A percentile compares a stretch with the other conserved stretches of the same genome.
Conservation (phyloP, 2,113 vertebrate genomes). For the Brachypteracias leptosomus region DNA sequence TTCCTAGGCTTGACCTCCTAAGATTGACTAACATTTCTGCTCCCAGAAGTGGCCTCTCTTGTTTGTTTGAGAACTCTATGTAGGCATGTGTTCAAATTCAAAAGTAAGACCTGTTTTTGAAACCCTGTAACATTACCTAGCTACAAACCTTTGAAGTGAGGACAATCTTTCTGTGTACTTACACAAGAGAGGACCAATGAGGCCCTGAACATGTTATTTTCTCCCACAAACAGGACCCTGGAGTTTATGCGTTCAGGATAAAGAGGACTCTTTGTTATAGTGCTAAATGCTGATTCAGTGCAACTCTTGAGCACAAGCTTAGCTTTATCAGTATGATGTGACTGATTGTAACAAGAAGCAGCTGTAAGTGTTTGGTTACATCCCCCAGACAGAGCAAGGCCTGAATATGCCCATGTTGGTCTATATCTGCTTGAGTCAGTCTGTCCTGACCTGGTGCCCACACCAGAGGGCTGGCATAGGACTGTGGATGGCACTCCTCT, state of each 20-base stretch:
- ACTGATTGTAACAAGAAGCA: too few relatives aligned
- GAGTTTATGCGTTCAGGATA: accelerated
- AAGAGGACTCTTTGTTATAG: neutral
- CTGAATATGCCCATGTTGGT: accelerated
- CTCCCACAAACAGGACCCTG: accelerated
- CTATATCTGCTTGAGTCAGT: neutral
- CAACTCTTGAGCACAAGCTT: neutral
- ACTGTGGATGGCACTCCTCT: neutral
- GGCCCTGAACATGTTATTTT: neutral
- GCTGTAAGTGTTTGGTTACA: accelerated
- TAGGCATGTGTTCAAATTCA: neutral
- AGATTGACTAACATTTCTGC: neutral
- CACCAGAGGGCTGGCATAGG: accelerated
- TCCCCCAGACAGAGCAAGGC: neutral
- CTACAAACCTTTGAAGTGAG: neutral
- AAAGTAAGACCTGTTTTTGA: neutral
- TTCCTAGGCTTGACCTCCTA: neutral
- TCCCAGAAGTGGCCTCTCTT: neutral
- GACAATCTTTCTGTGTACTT: neutral
- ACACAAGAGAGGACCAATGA: neutral
- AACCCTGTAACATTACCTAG: neutral
- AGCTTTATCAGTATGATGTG: neutral
- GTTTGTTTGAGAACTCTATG: neutral
- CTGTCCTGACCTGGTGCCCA: accelerated
- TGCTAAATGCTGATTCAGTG: neutral